Evolutionary conservation across 1,140 invertebrate species (phyloP), one percentile per base, ranked within the genome.

Genomic region (Radopholus similis): DNA sequence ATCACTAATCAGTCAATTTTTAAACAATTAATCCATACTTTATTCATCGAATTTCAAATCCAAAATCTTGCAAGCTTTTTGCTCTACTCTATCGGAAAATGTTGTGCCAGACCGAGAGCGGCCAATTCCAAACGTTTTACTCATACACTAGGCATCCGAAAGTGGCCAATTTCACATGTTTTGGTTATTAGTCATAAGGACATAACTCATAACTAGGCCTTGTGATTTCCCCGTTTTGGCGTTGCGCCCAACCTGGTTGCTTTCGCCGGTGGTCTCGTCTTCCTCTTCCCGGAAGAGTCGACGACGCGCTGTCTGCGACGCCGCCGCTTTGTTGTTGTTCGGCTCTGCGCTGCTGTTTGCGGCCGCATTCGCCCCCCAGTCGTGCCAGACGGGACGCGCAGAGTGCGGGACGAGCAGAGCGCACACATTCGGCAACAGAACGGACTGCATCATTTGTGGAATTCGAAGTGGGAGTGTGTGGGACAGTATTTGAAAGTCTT

Each of bases 381-480:
- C 21, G 34, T 62, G 59, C 59, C 59, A 62, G 23, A 62, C 40
- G 13, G 59, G 59, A 40, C 59, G 35, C 4, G 59, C 30, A 23
- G 59, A 62, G 47, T 62, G 42, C 32, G 59, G 59, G 0, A 62
- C 59, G 26, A 62, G 47, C n/a, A n/a, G n/a, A n/a, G n/a, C n/a
- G n/a, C n/a, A n/a, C n/a, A n/a, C n/a, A n/a, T n/a, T n/a, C n/a
- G n/a, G n/a, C n/a, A n/a, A n/a, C n/a, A n/a, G n/a, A n/a, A n/a
- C n/a, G n/a, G n/a, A n/a, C n/a, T n/a, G n/a, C n/a, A n/a, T n/a
- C n/a, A n/a, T n/a, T n/a, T n/a, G n/a, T n/a, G n/a, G n/a, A n/a
- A n/a, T n/a, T n/a, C n/a, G n/a, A n/a, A n/a, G n/a, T n/a, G n/a
- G n/a, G n/a, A n/a, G n/a, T n/a, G n/a, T n/a, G n/a, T n/a, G n/a